Conservation (phyloP, 23 tunicate genomes). For the Halocynthia roretzi region DNA sequence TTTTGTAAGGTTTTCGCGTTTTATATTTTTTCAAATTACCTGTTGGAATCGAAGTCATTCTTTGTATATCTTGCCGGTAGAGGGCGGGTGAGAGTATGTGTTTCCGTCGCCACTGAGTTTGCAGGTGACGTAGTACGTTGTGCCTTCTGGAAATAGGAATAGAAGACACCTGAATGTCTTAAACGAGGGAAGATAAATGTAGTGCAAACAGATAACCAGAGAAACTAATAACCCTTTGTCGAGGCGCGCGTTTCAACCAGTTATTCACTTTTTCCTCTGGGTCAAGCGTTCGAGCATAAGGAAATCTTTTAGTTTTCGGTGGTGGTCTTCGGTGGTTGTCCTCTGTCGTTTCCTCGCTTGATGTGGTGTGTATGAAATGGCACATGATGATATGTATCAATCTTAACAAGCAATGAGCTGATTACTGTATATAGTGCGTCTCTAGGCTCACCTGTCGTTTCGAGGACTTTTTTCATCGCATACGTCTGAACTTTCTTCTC, state of each 20-base stretch:
- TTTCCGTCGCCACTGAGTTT: constrained; percentile 28
- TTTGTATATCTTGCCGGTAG: constrained; percentile 3
- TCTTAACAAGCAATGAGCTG: background rate
- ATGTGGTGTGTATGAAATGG: background rate
- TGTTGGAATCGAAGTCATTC: too few species aligned
- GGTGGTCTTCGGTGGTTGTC: constrained; percentile 5
- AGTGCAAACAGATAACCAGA: too few species aligned
- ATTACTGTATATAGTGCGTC: background rate
- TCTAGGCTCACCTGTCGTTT: background rate
- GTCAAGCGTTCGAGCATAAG: constrained; percentile 55
- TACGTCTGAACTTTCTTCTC: constrained; percentile 25
- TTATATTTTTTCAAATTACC: too few species aligned
- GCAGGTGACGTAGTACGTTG: constrained; percentile 16
- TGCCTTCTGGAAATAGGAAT: background rate
- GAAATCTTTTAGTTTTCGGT: constrained; percentile 27
- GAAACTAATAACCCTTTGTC: constrained; percentile 19
- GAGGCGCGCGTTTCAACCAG: constrained; percentile 71
- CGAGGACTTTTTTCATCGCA: constrained; percentile 7
- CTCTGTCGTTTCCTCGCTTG: background rate
- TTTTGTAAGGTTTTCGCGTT: too few species aligned
- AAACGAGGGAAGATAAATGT: too few species aligned
- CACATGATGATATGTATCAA: background rate
- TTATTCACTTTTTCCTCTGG: constrained; percentile 74
- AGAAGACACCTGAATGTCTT: too few species aligned
- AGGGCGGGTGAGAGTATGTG: constrained; percentile 24